Conservation (phyloP, 64 coral and sea anemone genomes). For the Pachyseris speciosa region DNA sequence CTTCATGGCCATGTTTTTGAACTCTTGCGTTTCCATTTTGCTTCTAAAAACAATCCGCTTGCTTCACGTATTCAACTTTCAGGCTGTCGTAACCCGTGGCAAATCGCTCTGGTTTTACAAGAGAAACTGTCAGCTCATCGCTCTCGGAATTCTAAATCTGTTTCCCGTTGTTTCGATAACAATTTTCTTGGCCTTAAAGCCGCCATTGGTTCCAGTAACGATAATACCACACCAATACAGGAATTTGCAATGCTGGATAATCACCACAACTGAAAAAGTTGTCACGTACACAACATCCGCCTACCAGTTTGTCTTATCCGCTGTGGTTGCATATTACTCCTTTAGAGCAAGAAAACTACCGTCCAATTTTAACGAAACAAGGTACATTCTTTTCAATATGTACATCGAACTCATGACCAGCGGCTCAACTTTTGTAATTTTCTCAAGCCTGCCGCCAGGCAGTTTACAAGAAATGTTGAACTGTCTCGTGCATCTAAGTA, state of each 20-base stretch:
- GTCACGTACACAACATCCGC: constrained; percentile 40
- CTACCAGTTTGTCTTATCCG: constrained; percentile 65
- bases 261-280: not conserved
- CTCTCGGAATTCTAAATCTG: constrained; percentile 55
- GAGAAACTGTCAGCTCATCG: constrained; percentile 46
- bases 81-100: constrained; percentile 17
- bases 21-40: constrained; percentile 63
- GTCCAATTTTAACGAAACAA: constrained; percentile 83
- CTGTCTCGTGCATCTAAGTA: constrained; percentile 31
- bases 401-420: constrained; percentile 73
- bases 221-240: constrained; percentile 25
- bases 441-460: constrained; percentile 61
- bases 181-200: constrained; percentile 50
- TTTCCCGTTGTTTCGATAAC: constrained; percentile 27
- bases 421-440: constrained; percentile 22
- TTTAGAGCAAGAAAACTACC: constrained; percentile 90
- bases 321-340: constrained; percentile 72
- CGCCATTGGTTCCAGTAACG: constrained; percentile 27
- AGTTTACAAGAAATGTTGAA: constrained; percentile 28
- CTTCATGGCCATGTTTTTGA: constrained; percentile 21
- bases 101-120: constrained; percentile 22
- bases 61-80: constrained; percentile 71
- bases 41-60: constrained; percentile 76
- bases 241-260: constrained; percentile 25
- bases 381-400: constrained; percentile 82